Base-by-base conservation (phyloP, 2,797 vertebrate genomes). In the Aplochiton taeniatus region DNA sequence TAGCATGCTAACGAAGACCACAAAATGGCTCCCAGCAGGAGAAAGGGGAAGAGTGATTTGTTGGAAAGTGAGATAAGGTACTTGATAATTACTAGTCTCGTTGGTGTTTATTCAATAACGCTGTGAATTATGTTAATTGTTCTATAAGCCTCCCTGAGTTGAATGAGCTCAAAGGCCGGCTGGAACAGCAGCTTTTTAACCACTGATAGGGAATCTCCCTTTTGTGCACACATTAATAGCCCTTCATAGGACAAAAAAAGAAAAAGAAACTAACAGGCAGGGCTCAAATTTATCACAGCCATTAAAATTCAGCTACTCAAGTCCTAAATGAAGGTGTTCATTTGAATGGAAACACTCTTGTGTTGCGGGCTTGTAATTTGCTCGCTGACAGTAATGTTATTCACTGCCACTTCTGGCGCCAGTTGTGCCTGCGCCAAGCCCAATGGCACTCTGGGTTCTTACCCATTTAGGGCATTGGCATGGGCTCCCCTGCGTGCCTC, bases 381-480 rank as follows among this genome's bases (percentile, higher is more conserved):
- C 79, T 86, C 77, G 20, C 76, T 88, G 90, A 89, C 87, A 85
- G 74, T 89, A 89, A 87, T 89, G 87, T 80, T 77, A 89, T 90
- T 86, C 86, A 80, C 73, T 59, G 78, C 70, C 77, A 73, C 70
- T 71, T 63, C 0, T 57, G 66, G 76, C 78, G 90, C 91, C 90
- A 91, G 87, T 74, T 92, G 91, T 90, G 85, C 63, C 47, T 8
- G 65, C 81, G 90, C 91, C 91, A 93, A 80, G 68, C 81, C 71
- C 78, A 81, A 83, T 88, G 85, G 87, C 90, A 88, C 86, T 84
- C 64, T 73, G 80, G 83, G 78, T 83, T 84, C 82, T 91, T 91
- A 87, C 89, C 87, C 86, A 78, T 92, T 92, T 89, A 89, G 87
- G 88, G 89, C 77, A 76, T 83, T 89, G 87, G 85, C 85, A 85